Percentiles rank a stretch among this genome's conserved stretches.
Evolutionary conservation across 1,140 invertebrate genomes (phyloP).

Genomic region (Temnothorax longispinosus): DNA sequence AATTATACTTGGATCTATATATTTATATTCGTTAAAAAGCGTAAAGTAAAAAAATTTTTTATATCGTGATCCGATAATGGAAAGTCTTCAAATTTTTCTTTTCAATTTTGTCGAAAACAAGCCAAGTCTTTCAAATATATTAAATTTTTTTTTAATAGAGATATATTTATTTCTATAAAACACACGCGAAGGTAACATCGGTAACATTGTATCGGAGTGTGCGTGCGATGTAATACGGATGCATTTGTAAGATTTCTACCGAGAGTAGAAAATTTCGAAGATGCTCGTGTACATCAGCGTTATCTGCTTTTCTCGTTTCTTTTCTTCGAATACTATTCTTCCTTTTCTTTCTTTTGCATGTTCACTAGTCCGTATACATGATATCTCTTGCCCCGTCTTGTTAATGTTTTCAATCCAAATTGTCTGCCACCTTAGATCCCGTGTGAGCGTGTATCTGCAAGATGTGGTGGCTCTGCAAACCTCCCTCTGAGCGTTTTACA

Average conservation of each 20-base stretch:
- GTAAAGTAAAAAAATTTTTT: conserved; percentile 16
- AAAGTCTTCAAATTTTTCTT: conserved; percentile 38
- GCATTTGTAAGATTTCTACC: conserved; percentile 55
- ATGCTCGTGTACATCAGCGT: conserved; percentile 11
- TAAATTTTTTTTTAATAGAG: not conserved
- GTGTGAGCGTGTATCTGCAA: conserved; percentile 64
- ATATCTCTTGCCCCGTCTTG: conserved; percentile 45
- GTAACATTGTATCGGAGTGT: conserved; percentile 29
- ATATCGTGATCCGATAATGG: not conserved
- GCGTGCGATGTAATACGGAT: conserved; percentile 37
- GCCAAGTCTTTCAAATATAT: not conserved
- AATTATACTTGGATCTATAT: not conserved
- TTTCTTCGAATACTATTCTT: not conserved
- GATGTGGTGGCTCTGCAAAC: conserved; percentile 50
- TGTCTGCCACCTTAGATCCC: conserved; percentile 41
- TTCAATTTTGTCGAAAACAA: conserved; percentile 4
- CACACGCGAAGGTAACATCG: not conserved
- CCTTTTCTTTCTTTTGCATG: conserved; percentile 17
- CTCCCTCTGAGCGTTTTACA: conserved; percentile 5
- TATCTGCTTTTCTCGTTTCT: conserved; percentile 22
- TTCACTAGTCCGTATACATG: conserved; percentile 15
- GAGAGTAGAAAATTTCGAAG: conserved; percentile 41
- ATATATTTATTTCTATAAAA: conserved; percentile 30
- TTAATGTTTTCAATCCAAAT: conserved; percentile 61
- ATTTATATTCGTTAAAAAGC: not conserved